phyloP scores from a whole-genome alignment of 2,888 invertebrate species.

The Cephus nigrinus region DNA sequence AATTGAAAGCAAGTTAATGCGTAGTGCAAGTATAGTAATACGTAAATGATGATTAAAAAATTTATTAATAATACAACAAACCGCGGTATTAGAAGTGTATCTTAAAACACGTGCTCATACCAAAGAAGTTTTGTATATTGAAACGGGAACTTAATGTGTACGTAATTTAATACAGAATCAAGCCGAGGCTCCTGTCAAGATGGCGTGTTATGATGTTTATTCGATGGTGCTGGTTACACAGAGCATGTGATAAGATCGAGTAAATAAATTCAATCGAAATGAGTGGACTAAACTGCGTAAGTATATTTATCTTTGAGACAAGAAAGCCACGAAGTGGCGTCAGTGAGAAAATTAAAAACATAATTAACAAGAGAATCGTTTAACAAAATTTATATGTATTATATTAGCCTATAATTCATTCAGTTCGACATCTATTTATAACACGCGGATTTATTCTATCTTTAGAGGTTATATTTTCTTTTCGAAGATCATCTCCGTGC shows the following conservation, averaged over 20 bases:
- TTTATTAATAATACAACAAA: not conserved
- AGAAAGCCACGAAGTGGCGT: not conserved
- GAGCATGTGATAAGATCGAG: constrained; percentile 19
- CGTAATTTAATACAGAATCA: not conserved
- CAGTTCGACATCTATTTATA: constrained; percentile 8
- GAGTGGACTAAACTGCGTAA: not conserved
- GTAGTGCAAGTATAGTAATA: not conserved
- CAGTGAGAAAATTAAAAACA: not conserved
- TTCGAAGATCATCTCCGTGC: not conserved
- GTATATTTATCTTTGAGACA: not conserved
- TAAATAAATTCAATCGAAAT: constrained; percentile 15
- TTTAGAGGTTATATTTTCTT: not conserved
- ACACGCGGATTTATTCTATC: constrained; percentile 10
- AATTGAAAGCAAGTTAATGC: not conserved
- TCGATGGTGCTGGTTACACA: constrained; percentile 21
- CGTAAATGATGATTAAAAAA: not conserved
- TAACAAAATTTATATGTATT: not conserved
- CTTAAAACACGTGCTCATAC: not conserved
- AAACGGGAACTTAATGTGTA: not conserved
- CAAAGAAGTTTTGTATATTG: not conserved
- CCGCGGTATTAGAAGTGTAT: not conserved
- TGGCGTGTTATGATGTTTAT: constrained; percentile 26
- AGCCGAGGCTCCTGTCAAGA: constrained; percentile 6
- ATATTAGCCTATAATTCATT: not conserved
- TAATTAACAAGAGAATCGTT: not conserved